Percentiles rank a stretch among this genome's conserved stretches.
These are phyloP conservation scores for Cheilinus undulatus DNA, from an alignment of 2,113 vertebrate species.

Conservation along the genomic window DNA sequence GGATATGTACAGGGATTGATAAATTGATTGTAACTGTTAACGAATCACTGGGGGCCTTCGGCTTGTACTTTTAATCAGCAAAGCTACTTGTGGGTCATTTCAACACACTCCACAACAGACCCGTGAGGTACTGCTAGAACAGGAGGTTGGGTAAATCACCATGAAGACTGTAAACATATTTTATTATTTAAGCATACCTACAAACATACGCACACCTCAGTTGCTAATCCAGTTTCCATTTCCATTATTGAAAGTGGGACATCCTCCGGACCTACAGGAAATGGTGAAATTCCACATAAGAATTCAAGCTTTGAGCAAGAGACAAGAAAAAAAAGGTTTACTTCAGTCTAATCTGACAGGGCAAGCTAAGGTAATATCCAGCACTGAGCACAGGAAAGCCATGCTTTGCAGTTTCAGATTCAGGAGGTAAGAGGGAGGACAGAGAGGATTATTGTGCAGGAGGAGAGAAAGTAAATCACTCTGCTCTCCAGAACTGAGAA, in stretches of 20 bases:
- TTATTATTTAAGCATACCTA: background rate
- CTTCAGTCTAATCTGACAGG: slow-evolving; percentile 36
- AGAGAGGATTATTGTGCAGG: background rate
- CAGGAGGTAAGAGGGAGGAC: background rate
- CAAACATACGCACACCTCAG: background rate
- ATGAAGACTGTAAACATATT: background rate
- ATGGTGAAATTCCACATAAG: slow-evolving; percentile 13
- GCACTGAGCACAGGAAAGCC: background rate
- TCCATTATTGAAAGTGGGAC: background rate
- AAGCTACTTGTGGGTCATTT: background rate
- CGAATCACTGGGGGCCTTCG: background rate
- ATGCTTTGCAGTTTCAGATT: background rate
- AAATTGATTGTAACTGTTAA: background rate
- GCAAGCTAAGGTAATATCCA: background rate
- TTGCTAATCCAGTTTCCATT: background rate
- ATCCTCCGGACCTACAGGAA: slow-evolving; percentile 13
- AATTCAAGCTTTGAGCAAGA: background rate
- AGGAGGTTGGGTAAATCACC: background rate
- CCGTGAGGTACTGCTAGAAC: background rate
- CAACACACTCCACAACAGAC: background rate
- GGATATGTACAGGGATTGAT: background rate
- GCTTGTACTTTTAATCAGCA: background rate
- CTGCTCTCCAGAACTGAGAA: background rate
- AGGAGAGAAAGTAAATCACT: slow-evolving; percentile 7
- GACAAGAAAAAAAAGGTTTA: background rate